Evolutionary conservation across 92 coral and sea anemone species (phyloP).

Genomic region (Zoanthus gigantus): DNA sequence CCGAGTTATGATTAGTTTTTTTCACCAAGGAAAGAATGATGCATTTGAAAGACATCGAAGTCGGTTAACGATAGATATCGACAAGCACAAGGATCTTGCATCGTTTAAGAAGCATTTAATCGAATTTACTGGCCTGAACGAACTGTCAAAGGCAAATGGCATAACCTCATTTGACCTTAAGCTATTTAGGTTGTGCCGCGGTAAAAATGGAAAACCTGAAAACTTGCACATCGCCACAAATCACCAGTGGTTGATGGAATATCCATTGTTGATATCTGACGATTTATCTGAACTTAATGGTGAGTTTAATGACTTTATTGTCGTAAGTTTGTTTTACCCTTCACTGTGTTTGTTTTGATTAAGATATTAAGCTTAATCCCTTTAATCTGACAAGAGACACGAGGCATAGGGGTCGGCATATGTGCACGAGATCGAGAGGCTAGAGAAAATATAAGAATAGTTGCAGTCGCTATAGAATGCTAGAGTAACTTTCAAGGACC

Average conservation of each 20-base stretch:
- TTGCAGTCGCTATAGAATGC: slow-evolving; percentile 16
- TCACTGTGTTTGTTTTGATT: slow-evolving; percentile 10
- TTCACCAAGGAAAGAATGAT: slow-evolving; percentile 45
- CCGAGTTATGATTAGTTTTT: slow-evolving; percentile 44
- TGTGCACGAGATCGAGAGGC: slow-evolving; percentile 18
- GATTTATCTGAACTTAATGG: slow-evolving; percentile 10
- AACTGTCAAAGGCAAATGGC: slow-evolving; percentile 24
- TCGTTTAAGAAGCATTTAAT: slow-evolving; percentile 51
- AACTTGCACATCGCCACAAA: slow-evolving; percentile 13
- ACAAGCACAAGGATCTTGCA: slow-evolving; percentile 47
- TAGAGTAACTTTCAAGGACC: slow-evolving; percentile 15
- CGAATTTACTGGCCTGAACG: slow-evolving; percentile 46
- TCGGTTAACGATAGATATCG: slow-evolving; percentile 45
- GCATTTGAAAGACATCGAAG: slow-evolving; percentile 59
- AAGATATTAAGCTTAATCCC: slow-evolving; percentile 13
- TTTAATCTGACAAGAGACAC: slow-evolving; percentile 14
- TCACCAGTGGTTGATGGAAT: slow-evolving; percentile 6
- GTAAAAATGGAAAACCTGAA: slow-evolving; percentile 19
- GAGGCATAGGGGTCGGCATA: slow-evolving; percentile 18
- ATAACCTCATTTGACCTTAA: slow-evolving; percentile 12
- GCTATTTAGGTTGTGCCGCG: slow-evolving; percentile 32
- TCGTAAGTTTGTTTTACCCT: slow-evolving; percentile 10
- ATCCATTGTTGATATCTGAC: slow-evolving; percentile 14
- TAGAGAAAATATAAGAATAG: slow-evolving; percentile 11
- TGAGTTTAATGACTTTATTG: slow-evolving; percentile 9